Evolutionary conservation across 2,888 invertebrate genomes (phyloP), one percentile per base, ranked within the genome.

Genomic region (Hyles lineata): DNA sequence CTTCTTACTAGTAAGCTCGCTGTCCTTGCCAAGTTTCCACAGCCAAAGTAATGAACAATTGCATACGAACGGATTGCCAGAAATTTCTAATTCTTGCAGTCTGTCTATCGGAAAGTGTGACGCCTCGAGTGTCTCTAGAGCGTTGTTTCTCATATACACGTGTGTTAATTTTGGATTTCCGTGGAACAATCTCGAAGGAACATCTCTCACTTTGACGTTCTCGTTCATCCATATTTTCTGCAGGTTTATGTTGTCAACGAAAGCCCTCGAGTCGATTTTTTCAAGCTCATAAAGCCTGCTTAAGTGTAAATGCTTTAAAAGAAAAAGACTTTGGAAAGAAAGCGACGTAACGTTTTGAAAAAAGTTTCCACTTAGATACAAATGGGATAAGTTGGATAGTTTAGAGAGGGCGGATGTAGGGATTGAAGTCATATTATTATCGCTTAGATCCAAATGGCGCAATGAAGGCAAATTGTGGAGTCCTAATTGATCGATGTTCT

Each of bases 11-110:
- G 85, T 92, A 8, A 89, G 83, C 84, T 93, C 92, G 82, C 92
- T 92, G 74, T 93, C 93, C 76, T 87, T 89, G 32, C 91, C 92
- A 67, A 98, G 94, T 84, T 96, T 96, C 97, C 98, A 98, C 62
- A 98, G 92, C 98, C 98, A 98, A 76, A 97, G 95, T 75, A 98
- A 92, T 71, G 98, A 98, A 87, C 98, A 98, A 90, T 98, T 98
- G 91, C 98, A 98, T 75, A 96, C 95, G 77, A 98, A 95, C 0
- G 98, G 98, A 92, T 98, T 98, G 50, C 97, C 97, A 52, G 97
- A 97, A 72, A 98, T 95, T 79, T 96, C 96, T 52, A 98, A 93
- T 75, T 96, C 96, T 84, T 96, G 95, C 79, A 98, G 92, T 80
- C 97, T 96, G 86, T 98, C 98, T 82, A 98, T 95, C 50, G 98